Evolutionary conservation across 2,888 invertebrate species (phyloP).

Genomic region (Catocala nupta): DNA sequence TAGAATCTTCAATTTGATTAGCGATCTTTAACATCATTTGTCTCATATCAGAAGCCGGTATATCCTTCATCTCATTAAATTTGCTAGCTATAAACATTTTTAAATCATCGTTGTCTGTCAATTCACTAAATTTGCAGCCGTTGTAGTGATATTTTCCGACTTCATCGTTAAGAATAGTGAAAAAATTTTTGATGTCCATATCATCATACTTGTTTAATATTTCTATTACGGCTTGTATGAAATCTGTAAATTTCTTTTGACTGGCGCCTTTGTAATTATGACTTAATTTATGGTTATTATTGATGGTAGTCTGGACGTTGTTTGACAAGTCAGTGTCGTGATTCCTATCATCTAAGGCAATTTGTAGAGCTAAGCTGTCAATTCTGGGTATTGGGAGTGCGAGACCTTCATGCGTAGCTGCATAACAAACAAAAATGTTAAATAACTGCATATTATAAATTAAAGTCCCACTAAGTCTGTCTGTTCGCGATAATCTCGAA

Average conservation of each 20-base stretch:
- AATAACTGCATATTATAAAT: too few species aligned
- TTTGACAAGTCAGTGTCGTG: too few species aligned
- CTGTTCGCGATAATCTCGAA: too few species aligned
- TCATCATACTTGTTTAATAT: constrained; percentile 55
- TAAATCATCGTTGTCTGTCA: constrained; percentile 45
- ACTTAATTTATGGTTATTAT: too few species aligned
- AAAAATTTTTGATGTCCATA: constrained; percentile 55
- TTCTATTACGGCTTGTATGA: constrained; percentile 48
- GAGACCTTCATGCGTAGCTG: too few species aligned
- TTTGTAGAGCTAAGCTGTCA: too few species aligned
- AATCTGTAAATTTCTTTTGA: constrained; percentile 55
- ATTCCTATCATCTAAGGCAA: too few species aligned
- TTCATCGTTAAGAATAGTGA: constrained; percentile 54
- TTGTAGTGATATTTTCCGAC: constrained; percentile 56
- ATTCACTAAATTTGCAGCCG: constrained; percentile 58
- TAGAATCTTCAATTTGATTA: constrained; percentile 31
- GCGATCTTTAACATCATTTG: constrained; percentile 36
- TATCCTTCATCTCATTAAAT: constrained; percentile 46
- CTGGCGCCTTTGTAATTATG: too few species aligned
- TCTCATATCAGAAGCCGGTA: constrained; percentile 43
- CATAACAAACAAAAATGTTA: too few species aligned
- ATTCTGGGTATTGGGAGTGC: too few species aligned
- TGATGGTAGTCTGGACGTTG: too few species aligned
- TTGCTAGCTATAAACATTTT: constrained; percentile 52
- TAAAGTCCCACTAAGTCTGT: too few species aligned